phyloP scores from a whole-genome alignment of 2,797 vertebrate species.

The Diplodus puntazzo region DNA sequence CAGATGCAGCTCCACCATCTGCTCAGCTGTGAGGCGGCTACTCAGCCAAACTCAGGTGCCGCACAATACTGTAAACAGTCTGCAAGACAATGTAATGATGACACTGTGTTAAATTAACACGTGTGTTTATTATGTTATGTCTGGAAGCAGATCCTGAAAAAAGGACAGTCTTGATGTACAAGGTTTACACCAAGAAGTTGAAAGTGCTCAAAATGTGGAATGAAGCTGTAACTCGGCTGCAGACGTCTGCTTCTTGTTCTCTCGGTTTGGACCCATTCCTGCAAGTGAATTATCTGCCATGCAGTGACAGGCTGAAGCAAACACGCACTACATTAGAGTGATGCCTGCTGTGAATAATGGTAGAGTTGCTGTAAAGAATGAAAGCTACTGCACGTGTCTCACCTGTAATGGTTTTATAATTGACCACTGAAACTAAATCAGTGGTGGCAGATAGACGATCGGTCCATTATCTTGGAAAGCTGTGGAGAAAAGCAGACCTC shows the following conservation, averaged over 20 bases:
- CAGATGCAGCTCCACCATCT: slow-evolving; percentile 59
- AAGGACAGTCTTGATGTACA: not conserved
- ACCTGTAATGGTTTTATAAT: slow-evolving; percentile 10
- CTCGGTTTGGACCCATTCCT: slow-evolving; percentile 20
- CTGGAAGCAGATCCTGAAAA: slow-evolving; percentile 13
- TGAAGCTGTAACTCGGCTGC: slow-evolving; percentile 14
- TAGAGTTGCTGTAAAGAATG: slow-evolving; percentile 1
- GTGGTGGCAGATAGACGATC: not conserved
- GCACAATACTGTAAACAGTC: slow-evolving; percentile 46
- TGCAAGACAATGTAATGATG: slow-evolving; percentile 20
- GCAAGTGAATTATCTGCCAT: slow-evolving; percentile 23
- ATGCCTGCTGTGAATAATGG: slow-evolving; percentile 13
- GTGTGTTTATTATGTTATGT: slow-evolving; percentile 4
- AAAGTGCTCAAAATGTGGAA: slow-evolving; percentile 31
- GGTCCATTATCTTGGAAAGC: not conserved
- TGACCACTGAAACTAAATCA: not conserved
- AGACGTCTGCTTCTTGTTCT: slow-evolving; percentile 45
- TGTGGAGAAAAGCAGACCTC: not conserved
- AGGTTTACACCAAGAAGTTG: slow-evolving; percentile 8
- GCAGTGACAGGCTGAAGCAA: slow-evolving; percentile 14
- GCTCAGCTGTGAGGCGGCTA: slow-evolving; percentile 43
- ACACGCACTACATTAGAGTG: slow-evolving; percentile 29
- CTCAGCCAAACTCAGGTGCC: slow-evolving; percentile 28
- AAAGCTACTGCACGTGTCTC: not conserved
- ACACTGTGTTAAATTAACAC: slow-evolving; percentile 18